A percentile compares a stretch with the other conserved stretches of the same genome.
Conservation (phyloP, 2,113 vertebrate species). For the Campylomormyrus numenius region DNA sequence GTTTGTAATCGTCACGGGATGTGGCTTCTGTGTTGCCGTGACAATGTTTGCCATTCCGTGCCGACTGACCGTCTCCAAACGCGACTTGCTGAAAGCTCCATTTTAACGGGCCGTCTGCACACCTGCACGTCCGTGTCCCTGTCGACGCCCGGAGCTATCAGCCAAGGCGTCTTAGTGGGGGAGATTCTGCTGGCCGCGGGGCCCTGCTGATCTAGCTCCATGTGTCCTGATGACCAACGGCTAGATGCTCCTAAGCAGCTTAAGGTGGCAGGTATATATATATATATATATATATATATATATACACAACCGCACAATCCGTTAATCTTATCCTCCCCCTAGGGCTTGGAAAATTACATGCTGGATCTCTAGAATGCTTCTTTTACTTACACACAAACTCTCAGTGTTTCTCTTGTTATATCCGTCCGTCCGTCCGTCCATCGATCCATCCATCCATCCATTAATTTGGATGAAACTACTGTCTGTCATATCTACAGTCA, state of each 20-base stretch:
- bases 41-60: not conserved
- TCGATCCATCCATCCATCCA: not conserved
- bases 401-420: not conserved
- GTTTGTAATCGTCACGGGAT: no score
- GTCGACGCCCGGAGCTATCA: not conserved
- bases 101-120: not conserved
- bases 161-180: not conserved
- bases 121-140: not conserved
- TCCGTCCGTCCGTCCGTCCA: not conserved
- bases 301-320: constrained; percentile 11
- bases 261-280: constrained; percentile 15
- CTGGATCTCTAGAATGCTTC: constrained; percentile 16
- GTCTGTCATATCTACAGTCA: not conserved
- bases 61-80: not conserved
- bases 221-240: not conserved
- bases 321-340: constrained; percentile 23
- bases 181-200: not conserved
- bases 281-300: not conserved
- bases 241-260: constrained; percentile 26
- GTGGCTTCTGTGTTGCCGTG: not conserved
- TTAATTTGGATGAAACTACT: not conserved
- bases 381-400: constrained; percentile 19
- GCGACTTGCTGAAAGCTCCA: not conserved
- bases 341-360: constrained; percentile 15
- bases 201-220: not conserved